These are phyloP conservation scores for Epizoanthus ramosus DNA, from an alignment of 92 coral and sea anemone genomes.

Conservation along the genomic window DNA sequence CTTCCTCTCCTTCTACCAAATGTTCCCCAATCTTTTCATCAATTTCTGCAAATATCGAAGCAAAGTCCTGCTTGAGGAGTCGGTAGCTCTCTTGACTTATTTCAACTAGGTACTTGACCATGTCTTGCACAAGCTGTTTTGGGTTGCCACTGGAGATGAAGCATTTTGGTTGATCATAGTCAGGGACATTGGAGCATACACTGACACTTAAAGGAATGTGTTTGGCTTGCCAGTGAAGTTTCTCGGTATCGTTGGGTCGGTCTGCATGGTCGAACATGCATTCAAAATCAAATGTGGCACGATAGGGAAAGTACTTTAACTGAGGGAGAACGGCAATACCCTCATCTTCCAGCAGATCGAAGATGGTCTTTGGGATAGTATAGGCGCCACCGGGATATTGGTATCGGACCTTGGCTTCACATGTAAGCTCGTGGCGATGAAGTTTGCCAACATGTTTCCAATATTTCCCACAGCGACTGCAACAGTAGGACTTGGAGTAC, in stretches of 20 bases:
- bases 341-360: conserved; percentile 43
- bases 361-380: conserved; percentile 25
- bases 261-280: conserved; percentile 19
- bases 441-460: conserved; percentile 46
- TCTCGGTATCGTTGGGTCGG: conserved; percentile 16
- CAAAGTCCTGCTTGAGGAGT: conserved; percentile 12
- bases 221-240: conserved; percentile 53
- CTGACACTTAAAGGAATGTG: conserved; percentile 51
- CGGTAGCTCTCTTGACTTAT: conserved; percentile 24
- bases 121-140: conserved; percentile 8
- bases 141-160: conserved; percentile 41
- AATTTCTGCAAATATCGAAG: not conserved
- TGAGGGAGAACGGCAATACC: conserved; percentile 38
- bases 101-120: not conserved
- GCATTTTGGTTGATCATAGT: conserved; percentile 31
- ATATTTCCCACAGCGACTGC: conserved; percentile 51
- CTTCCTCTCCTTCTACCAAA: too few relatives aligned
- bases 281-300: conserved; percentile 56
- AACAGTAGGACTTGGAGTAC: conserved; percentile 48
- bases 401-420: conserved; percentile 46
- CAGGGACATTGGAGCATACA: conserved; percentile 55
- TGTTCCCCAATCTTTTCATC: too few relatives aligned
- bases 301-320: conserved; percentile 36
- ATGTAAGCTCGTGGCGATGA: conserved; percentile 45
- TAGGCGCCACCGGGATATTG: conserved; percentile 54